phyloP scores from a whole-genome alignment of 2,113 vertebrate species.

The Gadus macrocephalus region DNA sequence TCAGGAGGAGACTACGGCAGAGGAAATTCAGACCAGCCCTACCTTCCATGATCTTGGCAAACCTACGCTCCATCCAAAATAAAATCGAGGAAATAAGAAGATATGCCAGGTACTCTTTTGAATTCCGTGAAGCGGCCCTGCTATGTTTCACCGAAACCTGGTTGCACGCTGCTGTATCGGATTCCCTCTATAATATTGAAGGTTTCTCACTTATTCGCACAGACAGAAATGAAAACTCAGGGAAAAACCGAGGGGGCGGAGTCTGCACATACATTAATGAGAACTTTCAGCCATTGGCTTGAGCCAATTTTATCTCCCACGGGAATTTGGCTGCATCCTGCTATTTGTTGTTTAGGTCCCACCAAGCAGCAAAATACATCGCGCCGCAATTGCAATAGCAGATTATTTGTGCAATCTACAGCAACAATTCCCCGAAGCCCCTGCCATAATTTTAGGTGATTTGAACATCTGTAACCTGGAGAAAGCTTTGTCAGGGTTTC shows the following conservation, averaged over 20 bases:
- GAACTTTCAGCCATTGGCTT: not conserved
- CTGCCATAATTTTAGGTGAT: not conserved
- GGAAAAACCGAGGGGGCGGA: not conserved
- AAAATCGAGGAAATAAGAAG: not conserved
- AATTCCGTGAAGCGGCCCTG: too few species aligned
- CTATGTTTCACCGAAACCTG: not conserved
- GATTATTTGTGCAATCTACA: not conserved
- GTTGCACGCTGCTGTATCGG: not conserved
- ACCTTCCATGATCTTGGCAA: not conserved
- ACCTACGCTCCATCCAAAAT: not conserved
- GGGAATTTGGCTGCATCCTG: constrained; percentile 1
- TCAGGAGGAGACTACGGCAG: not conserved
- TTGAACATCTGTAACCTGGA: not conserved
- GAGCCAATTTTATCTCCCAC: not conserved
- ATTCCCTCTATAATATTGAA: not conserved
- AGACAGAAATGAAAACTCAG: not conserved
- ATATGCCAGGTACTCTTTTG: too few species aligned
- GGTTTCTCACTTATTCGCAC: not conserved
- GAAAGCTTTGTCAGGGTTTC: not conserved
- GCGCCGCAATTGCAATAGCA: not conserved
- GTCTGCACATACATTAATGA: not conserved
- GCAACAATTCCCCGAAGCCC: not conserved
- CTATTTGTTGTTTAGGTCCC: constrained; percentile 3
- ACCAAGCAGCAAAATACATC: not conserved
- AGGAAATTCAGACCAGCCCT: not conserved